Base-by-base conservation (phyloP, 2,888 invertebrate species). In the Andrena fulva region DNA sequence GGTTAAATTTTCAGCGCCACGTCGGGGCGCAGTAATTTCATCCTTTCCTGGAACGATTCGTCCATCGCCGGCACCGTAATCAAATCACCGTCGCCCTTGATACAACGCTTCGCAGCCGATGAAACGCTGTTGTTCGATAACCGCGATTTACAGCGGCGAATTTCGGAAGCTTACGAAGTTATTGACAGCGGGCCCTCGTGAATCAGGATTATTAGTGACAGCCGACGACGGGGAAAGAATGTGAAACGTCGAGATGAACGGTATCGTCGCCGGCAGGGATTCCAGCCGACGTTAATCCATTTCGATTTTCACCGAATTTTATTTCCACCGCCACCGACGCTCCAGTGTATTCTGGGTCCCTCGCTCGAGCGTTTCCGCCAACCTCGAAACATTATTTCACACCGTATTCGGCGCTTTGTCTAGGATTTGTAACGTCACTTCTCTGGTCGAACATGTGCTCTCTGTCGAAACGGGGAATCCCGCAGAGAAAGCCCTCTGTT, bases 151-250 rank as follows among this genome's bases (percentile, higher is more conserved):
- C 80, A 67, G 54, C 66, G 56, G 29, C 56, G 31, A 72, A 72
- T 81, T 73, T 64, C 59, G 31, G 56, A 63, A 68, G 68, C 56
- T 79, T 59, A 27, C 50, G 16, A 31, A 56, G 42, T 77, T 71
- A 81, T 76, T 63, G 72, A 77, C 76, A 76, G 60, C 54, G 48
- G 35, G 24, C 33, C 48, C 29, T 56, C 70, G 79, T 70, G 79
- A 60, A 66, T 70, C 78, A 42, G 79, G 79, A 79, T 79, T 79
- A 79, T 79, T 69, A 69, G 69, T 6, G 79, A 78, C 70, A 70
- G 24, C 63, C 54, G 54, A 50, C 69, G 79, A 60, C 35, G 63
- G 48, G 59, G 35, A 70, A 70, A 66, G 64, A 79, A 70, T 59
- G 78, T 16, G 59, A 52, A 64, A 31, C 29, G 56, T 69, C 64